Evolutionary conservation across 2,888 invertebrate genomes (phyloP).

Genomic region (Blera fallax): DNA sequence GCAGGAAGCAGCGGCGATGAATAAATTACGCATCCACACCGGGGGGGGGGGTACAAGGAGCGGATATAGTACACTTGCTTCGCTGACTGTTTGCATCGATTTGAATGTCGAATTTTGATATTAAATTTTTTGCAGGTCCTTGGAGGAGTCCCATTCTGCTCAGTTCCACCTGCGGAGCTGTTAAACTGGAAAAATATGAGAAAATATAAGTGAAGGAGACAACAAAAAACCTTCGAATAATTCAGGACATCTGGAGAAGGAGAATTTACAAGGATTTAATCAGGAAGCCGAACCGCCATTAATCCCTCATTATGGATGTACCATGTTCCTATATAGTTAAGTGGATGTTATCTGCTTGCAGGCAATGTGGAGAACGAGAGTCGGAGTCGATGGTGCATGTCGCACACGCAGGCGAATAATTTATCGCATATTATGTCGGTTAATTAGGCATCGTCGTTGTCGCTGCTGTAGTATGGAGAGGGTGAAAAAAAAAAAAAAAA

Average conservation of each 20-base stretch:
- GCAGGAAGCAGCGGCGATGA: constrained; percentile 26
- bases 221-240: constrained; percentile 3
- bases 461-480: neutral
- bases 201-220: neutral
- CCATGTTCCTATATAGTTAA: neutral
- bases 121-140: constrained; percentile 27
- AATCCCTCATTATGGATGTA: constrained; percentile 62
- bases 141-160: neutral
- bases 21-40: constrained; percentile 52
- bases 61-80: constrained; percentile 6
- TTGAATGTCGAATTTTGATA: constrained; percentile 51
- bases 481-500: constrained; percentile 14
- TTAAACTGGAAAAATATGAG: neutral
- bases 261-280: constrained; percentile 47
- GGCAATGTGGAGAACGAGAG: neutral
- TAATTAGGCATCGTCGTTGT: constrained; percentile 33
- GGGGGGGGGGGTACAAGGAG: neutral
- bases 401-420: constrained; percentile 47
- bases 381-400: constrained; percentile 20
- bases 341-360: constrained; percentile 25
- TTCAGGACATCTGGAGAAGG: constrained; percentile 28
- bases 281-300: constrained; percentile 49
- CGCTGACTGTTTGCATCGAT: neutral
- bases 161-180: constrained; percentile 4
- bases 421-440: constrained; percentile 58